Percentiles rank a stretch among this genome's conserved stretches.
phyloP scores from a whole-genome alignment of 2,113 vertebrate species.

The Sarotherodon lohbergeri region DNA sequence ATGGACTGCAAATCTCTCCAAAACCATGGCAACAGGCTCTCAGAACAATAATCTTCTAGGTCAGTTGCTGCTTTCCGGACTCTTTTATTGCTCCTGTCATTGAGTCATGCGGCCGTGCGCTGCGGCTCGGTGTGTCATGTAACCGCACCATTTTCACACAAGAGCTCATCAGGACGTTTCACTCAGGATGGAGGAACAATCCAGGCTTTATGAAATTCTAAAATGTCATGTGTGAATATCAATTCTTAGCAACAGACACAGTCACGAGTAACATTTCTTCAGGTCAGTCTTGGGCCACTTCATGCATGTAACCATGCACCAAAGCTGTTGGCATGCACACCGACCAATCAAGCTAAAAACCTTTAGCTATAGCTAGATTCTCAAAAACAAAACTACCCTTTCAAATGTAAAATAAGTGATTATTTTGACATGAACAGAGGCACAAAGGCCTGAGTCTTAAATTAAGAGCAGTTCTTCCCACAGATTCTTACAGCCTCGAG shows the following conservation, averaged over 20 bases:
- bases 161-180: background rate
- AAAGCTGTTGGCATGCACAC: background rate
- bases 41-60: background rate
- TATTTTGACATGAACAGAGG: background rate
- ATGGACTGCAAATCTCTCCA: background rate
- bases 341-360: background rate
- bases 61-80: slow-evolving; percentile 13
- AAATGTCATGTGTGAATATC: background rate
- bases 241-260: background rate
- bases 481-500: background rate
- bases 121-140: background rate
- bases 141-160: background rate
- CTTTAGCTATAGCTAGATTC: background rate
- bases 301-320: background rate
- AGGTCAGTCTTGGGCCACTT: background rate
- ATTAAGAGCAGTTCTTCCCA: background rate
- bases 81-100: slow-evolving; percentile 13
- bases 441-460: background rate
- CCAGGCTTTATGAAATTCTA: background rate
- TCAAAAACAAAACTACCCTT: background rate
- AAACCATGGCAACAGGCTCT: slow-evolving; percentile 37
- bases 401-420: background rate
- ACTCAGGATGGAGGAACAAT: background rate
- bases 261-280: background rate
- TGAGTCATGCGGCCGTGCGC: background rate